Evolutionary conservation across 2,888 invertebrate genomes (phyloP), one percentile per base, ranked within the genome.

Genomic region (Tipula vernalis): DNA sequence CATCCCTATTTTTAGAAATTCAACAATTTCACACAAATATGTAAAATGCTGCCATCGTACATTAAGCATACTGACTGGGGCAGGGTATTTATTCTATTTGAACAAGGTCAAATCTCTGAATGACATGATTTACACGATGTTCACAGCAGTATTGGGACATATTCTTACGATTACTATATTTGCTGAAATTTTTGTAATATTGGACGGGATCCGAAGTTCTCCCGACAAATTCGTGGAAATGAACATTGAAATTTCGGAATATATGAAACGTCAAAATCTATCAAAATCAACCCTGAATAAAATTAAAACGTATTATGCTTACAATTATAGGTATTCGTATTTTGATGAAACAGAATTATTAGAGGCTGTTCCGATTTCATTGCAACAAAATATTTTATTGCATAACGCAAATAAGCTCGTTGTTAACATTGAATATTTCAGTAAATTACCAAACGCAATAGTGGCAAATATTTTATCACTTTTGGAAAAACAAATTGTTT

Each of bases 401-500:
- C 4, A 28, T 10, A 12, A 1, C 10, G 6, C 71, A 0, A 71
- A 8, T 28, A 2, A 10, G 10, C 3, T 71, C 2, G 0, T 71
- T 8, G 71, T 28, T 1, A 18, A 71, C 13, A 71, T 71, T 0
- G 10, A 28, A 10, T 71, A 10, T 28, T 71, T 71, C 10, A 18
- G 10, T 28, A 10, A 71, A 28, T 28, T 71, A 18, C 71, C 71
- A 6, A 3, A 2, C 0, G 0, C 71, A 1, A 8, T 71, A 10
- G 28, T 94, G n/a, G 92, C 92, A 5, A 91, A 92, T 0, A 92
- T 95, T 44, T 91, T 94, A 0, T 91, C 92, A 36, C 91, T 92
- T 88, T 90, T 95, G 28, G 91, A 91, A 71, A 92, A 92, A 6
- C 94, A 94, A 89, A 92, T 94, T 42, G 94, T 93, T 90, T 90